A percentile compares a stretch with the other conserved stretches of the same genome.
Conservation (phyloP, 2,113 vertebrate species). For the Erythrolamprus reginae region DNA sequence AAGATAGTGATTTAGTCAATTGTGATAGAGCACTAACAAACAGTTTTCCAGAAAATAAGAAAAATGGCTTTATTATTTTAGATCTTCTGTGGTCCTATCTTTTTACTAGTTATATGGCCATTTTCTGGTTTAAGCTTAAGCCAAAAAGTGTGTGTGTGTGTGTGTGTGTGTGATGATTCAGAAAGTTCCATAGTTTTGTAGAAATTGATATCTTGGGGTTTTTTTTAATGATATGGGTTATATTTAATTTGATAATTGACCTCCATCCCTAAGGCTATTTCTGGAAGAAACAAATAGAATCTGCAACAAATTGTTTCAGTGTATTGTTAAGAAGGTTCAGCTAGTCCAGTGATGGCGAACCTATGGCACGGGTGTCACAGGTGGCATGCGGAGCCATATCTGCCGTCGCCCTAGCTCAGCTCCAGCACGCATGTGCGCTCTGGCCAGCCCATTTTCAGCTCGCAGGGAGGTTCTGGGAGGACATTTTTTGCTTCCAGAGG, state of each 20-base stretch:
- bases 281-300: neutral
- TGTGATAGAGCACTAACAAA: neutral
- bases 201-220: neutral
- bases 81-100: neutral
- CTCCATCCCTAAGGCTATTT: neutral
- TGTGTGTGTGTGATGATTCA: no score
- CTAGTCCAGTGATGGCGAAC: no score
- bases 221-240: neutral
- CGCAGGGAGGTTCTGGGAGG: no score
- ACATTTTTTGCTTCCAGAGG: no score
- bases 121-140: neutral
- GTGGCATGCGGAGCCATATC: no score
- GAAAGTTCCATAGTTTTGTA: neutral
- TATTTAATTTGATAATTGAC: neutral
- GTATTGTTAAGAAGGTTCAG: neutral
- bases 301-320: neutral
- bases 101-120: neutral
- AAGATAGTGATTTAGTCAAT: neutral
- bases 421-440: no score
- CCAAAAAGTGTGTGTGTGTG: no score
- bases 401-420: no score
- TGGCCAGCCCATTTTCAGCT: no score
- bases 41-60: neutral
- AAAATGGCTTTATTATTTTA: neutral
- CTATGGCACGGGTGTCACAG: no score